These are phyloP conservation scores for Malacoraja senta DNA, from an alignment of 2,797 vertebrate genomes.

Conservation along the genomic window DNA sequence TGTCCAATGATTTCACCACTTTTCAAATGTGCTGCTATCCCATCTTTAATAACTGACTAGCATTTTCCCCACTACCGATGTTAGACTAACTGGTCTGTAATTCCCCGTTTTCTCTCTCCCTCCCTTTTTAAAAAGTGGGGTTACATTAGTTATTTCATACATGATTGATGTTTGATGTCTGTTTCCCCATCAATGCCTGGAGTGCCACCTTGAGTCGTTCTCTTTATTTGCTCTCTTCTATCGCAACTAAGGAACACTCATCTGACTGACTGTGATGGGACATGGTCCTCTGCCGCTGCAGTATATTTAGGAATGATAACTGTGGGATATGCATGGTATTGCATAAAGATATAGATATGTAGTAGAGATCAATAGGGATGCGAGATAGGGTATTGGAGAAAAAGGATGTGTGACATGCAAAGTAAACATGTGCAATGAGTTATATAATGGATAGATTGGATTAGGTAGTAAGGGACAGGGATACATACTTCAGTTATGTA, in stretches of 20 bases:
- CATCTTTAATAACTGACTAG: no score
- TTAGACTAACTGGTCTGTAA: no score
- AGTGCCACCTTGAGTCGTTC: neutral
- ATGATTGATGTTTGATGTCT: neutral
- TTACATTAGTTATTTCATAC: no score
- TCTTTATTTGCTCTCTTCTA: neutral
- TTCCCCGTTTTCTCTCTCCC: no score
- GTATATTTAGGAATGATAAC: neutral
- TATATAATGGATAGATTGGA: neutral
- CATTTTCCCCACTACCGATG: no score
- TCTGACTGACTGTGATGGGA: neutral
- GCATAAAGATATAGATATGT: neutral
- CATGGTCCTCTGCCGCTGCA: neutral
- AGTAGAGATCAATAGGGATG: no score
- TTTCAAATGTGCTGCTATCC: no score
- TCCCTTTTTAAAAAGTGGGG: no score
- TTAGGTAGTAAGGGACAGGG: neutral
- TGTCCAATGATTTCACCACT: no score
- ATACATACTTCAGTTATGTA: no score
- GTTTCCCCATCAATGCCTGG: neutral
- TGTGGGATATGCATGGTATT: neutral
- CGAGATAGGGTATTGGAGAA: neutral
- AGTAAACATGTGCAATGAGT: neutral
- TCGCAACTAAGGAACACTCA: neutral
- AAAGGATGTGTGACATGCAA: neutral